Conservation (phyloP, 2,113 vertebrate genomes). For the Galbula dea region DNA sequence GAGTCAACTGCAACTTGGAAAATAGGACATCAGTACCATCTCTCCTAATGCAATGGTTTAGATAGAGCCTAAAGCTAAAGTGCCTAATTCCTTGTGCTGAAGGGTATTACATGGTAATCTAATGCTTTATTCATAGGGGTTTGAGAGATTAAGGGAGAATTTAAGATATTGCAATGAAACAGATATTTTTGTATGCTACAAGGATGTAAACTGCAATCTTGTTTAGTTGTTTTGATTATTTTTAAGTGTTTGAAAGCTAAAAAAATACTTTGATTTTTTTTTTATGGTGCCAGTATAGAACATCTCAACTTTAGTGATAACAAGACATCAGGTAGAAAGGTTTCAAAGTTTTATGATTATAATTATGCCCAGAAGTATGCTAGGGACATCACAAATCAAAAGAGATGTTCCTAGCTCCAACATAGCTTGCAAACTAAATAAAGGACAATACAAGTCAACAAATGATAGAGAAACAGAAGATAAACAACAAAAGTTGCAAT, state of each 20-base stretch:
- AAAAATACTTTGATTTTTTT: slow-evolving; percentile 14
- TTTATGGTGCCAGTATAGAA: neutral
- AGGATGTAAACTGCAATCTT: neutral
- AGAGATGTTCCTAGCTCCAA: neutral
- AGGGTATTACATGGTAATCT: slow-evolving; percentile 54
- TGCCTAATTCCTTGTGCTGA: slow-evolving; percentile 51
- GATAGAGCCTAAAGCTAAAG: slow-evolving; percentile 33
- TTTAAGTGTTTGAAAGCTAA: slow-evolving; percentile 19
- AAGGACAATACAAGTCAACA: slow-evolving; percentile 13
- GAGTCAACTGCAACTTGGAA: neutral
- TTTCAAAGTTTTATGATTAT: slow-evolving; percentile 45
- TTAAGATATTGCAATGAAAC: slow-evolving; percentile 35
- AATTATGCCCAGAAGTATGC: slow-evolving; percentile 49
- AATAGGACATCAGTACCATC: slow-evolving; percentile 10
- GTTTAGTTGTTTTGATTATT: neutral
- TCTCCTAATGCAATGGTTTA: neutral
- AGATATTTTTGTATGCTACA: slow-evolving; percentile 24
- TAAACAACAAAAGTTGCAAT: neutral
- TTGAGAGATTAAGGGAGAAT: slow-evolving; percentile 53
- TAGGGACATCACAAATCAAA: slow-evolving; percentile 28
- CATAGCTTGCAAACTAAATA: slow-evolving; percentile 6
- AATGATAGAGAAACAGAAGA: neutral
- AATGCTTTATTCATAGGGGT: slow-evolving; percentile 45
- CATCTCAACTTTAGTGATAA: neutral
- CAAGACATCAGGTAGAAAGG: neutral